Base-by-base conservation (phyloP, 2,888 invertebrate species). In the Hylaea fasciaria region DNA sequence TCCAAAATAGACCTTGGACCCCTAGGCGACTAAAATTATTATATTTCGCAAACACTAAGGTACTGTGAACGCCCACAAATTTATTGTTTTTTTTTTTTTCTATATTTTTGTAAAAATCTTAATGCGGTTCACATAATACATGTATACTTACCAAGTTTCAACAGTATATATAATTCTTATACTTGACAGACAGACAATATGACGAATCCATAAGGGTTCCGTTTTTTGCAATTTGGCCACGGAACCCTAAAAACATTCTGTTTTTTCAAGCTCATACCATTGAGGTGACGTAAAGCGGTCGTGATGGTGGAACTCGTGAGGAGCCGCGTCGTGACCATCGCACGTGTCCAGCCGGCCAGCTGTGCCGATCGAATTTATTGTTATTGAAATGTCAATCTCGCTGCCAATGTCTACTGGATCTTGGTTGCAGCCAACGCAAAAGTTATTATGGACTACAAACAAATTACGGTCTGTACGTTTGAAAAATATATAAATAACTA, bases 241-340 rank as follows among this genome's bases (percentile, higher is more conserved):
- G n/a, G n/a, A 32, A 9, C 9, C 9, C 7, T 9, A 7, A 32
- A 47, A 29, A 8, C 9, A 32, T 52, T 35, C 47, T 5, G n/a
- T 39, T 22, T 49, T 13, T 58, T 39, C n/a, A 28, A 41, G 16
- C 40, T 2, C 59, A 54, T 50, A 41, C 45, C 29, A 4, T 5
- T 1, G 28, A 39, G 52, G 51, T 69, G 68, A 69, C 65, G 64
- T 62, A 66, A 66, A 59, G 60, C 50, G 62, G 75, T 82, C 82
- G 82, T 82, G 82, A 80, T 79, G 74, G 70, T 56, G 56, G 47
- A 67, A 66, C 71, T 82, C 85, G 86, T 86, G 85, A 83, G 77
- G 79, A 75, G 73, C 69, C 70, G 65, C 60, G 70, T 83, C 89
- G 89, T 89, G 89, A 87, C 87, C 80, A 80, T 77, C 86, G 88